Conservation (phyloP, 2,113 vertebrate species). For the Syrmaticus mikado region DNA sequence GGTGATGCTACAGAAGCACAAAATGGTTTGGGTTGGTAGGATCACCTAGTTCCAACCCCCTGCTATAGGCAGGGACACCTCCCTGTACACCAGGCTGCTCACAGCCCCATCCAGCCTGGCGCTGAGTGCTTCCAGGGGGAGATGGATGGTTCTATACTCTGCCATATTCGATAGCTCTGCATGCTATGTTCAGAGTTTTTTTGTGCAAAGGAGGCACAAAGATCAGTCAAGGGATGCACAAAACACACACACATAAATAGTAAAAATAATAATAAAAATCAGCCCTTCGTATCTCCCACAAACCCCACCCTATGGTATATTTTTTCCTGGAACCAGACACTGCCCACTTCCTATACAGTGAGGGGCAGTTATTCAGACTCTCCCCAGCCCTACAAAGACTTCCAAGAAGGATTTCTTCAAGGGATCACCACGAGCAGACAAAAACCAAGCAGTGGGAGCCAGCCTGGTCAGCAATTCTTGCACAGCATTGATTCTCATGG, state of each 20-base stretch:
- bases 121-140: too few species aligned
- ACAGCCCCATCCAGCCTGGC: too few species aligned
- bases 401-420: not conserved
- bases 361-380: not conserved
- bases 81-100: too few species aligned
- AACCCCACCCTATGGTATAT: accelerated
- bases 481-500: not conserved
- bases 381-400: not conserved
- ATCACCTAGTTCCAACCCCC: too few species aligned
- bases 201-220: not conserved
- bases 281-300: not conserved
- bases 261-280: too few species aligned
- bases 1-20: too few species aligned
- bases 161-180: not conserved
- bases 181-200: not conserved
- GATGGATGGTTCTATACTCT: too few species aligned
- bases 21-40: too few species aligned
- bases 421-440: not conserved
- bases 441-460: not conserved
- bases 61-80: too few species aligned
- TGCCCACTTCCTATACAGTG: not conserved
- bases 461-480: not conserved
- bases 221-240: not conserved
- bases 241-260: not conserved
- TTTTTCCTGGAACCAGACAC: not conserved